Evolutionary conservation across 2,888 invertebrate genomes (phyloP), one percentile per base, ranked within the genome.

Genomic region (Cynaeus angustus): DNA sequence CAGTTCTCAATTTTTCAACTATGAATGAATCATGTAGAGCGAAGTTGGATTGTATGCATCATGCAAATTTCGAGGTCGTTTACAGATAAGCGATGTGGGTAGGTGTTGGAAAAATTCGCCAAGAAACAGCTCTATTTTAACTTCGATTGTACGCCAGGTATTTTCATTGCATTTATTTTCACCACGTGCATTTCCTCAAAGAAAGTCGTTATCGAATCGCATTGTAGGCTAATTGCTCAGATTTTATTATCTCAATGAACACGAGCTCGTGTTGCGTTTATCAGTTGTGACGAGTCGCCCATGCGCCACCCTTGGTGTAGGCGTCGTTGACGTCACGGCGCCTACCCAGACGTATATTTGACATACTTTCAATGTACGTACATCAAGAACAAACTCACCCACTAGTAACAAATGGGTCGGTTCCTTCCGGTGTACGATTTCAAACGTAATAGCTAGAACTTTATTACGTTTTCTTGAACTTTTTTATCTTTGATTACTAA

Each of bases 281-380:
- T 16, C 16, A 37, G n/a, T 33, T 26, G 50, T 37, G 48, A 62
- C 41, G 64, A 58, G 59, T 48, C 53, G 45, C 45, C 53, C 45
- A 45, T 66, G 66, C 48, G 56, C 66, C 48, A 67, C 66, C 59
- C 58, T 45, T 38, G 8, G 52, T 41, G 70, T 70, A 41, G 70
- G 70, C 66, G 70, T 55, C 66, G 59, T 66, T 66, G 56, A 70
- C 70, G 70, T 70, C 75, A 74, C 70, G 72, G 75, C 74, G 72
- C 71, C 72, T 72, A 73, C 70, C 68, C 70, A 66, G 67, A 73
- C 72, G 66, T 71, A 70, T 65, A 67, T 68, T 55, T 68, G 68
- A 68, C 68, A 68, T 55, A 68, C 53, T 68, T 68, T 68, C 62
- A 37, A 62, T 62, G 52, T 67, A 67, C 66, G 66, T 59, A 59